Evolutionary conservation across 2,113 vertebrate species (phyloP), one percentile per base, ranked within the genome.

Genomic region (Heliornis fulica): DNA sequence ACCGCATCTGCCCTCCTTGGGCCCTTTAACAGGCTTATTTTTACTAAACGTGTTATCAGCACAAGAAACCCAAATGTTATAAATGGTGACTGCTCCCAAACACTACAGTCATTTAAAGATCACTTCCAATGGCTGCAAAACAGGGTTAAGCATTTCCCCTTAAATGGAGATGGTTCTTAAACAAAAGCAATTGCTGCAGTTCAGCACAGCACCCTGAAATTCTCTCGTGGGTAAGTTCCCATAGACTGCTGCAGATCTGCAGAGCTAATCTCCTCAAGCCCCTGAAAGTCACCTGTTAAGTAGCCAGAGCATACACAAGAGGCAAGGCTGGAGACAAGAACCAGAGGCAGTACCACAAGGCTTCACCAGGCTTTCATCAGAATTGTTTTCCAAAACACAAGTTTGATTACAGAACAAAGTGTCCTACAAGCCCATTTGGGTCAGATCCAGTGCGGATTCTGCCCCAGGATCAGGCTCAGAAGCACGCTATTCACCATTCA

Each of bases 261-360:
- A 89, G 50, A 90, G 90, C 88, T 96, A 93, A 96, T 96, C 93
- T 94, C 92, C 77, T 59, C 92, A 77, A 96, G 92, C 92, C 83
- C 79, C 95, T 94, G 85, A 94, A 96, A 97, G 95, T 96, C 96
- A 97, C 96, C 96, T 97, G 96, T 96, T 97, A 97, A 96, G 94
- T 78, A 96, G 92, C 71, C 93, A 94, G 79, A 78, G 90, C 79
- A 94, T 86, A 93, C 68, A 87, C 7, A 46, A 3, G 40, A 96
- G 83, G 90, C 88, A 83, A 89, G 88, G 80, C 56, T 88, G 92
- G 57, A 97, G 82, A 95, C 90, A 81, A 83, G 95, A 94, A 77
- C 79, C 90, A 95, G 82, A 93, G 64, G 87, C 90, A 88, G 85
- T 14, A 86, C 82, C 92, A 76, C 85, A 90, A 69, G 76, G 76